These are phyloP conservation scores for Tetrapedia diversipes DNA, from an alignment of 2,888 invertebrate species.

Conservation along the genomic window DNA sequence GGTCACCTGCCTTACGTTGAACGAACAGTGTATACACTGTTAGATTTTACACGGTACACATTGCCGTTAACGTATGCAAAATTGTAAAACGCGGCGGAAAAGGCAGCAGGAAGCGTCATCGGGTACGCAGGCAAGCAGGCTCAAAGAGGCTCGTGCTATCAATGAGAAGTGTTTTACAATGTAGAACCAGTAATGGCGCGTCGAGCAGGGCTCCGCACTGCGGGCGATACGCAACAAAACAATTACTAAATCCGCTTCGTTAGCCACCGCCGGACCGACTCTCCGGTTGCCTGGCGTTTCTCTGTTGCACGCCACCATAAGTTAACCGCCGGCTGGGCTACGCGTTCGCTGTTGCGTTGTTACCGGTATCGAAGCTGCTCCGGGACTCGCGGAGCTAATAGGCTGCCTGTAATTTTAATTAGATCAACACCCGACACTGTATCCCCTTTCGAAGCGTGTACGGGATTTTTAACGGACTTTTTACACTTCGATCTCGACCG, in stretches of 20 bases:
- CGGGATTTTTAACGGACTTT: slow-evolving; percentile 26
- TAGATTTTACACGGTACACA: too few relatives aligned
- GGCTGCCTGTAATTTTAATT: slow-evolving; percentile 68
- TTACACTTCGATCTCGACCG: neutral
- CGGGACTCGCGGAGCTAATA: slow-evolving; percentile 59
- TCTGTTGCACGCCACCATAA: slow-evolving; percentile 63
- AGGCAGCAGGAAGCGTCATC: slow-evolving; percentile 39
- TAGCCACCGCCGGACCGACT: slow-evolving; percentile 53
- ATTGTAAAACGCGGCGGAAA: slow-evolving; percentile 23
- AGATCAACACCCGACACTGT: slow-evolving; percentile 66
- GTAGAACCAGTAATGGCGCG: slow-evolving; percentile 72
- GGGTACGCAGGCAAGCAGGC: slow-evolving; percentile 11
- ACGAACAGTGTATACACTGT: too few relatives aligned
- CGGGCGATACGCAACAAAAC: slow-evolving; percentile 70
- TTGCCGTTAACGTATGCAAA: too few relatives aligned
- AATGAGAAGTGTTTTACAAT: slow-evolving; percentile 77
- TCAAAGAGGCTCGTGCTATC: slow-evolving; percentile 65
- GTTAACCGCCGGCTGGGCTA: slow-evolving; percentile 44
- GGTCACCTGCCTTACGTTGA: too few relatives aligned
- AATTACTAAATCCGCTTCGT: slow-evolving; percentile 75
- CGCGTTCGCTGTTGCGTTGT: slow-evolving; percentile 47
- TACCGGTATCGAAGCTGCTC: slow-evolving; percentile 59
- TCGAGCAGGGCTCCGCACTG: slow-evolving; percentile 52
- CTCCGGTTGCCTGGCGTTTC: slow-evolving; percentile 39
- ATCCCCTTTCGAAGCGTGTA: slow-evolving; percentile 52